phyloP scores from a whole-genome alignment of 2,797 vertebrate genomes.

The Alectoris magna region DNA sequence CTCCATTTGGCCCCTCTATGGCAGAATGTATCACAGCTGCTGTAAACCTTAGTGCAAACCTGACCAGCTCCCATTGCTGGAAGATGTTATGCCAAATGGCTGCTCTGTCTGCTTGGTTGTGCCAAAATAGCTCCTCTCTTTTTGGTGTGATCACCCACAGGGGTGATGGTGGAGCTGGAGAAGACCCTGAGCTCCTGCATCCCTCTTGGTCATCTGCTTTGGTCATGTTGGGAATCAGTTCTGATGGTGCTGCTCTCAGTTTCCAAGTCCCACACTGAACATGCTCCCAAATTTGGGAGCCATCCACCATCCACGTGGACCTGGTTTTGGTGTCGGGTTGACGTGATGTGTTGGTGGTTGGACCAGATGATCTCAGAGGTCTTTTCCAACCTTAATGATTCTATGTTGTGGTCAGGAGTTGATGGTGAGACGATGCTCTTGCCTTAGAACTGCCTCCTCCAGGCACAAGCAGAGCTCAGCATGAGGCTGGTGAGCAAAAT shows the following conservation, averaged over 20 bases:
- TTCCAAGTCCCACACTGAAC: not conserved
- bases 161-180: not conserved
- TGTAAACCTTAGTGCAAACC: not conserved
- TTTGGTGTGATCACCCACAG: not conserved
- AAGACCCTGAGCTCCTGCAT: not conserved
- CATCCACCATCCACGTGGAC: not conserved
- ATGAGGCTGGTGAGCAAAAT: not conserved
- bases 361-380: not conserved
- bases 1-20: not conserved
- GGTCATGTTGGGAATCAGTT: fast-evolving
- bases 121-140: not conserved
- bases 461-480: not conserved
- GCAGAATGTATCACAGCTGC: not conserved
- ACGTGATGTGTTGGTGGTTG: not conserved
- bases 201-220: not conserved
- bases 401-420: not conserved
- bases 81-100: not conserved
- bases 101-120: not conserved
- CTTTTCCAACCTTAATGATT: not conserved
- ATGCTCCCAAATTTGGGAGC: not conserved
- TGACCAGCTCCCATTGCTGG: not conserved
- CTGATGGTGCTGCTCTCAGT: not conserved
- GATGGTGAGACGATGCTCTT: not conserved
- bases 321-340: not conserved
- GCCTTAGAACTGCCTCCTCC: not conserved